Conservation (phyloP, 2,797 vertebrate genomes). For the Huso huso region DNA sequence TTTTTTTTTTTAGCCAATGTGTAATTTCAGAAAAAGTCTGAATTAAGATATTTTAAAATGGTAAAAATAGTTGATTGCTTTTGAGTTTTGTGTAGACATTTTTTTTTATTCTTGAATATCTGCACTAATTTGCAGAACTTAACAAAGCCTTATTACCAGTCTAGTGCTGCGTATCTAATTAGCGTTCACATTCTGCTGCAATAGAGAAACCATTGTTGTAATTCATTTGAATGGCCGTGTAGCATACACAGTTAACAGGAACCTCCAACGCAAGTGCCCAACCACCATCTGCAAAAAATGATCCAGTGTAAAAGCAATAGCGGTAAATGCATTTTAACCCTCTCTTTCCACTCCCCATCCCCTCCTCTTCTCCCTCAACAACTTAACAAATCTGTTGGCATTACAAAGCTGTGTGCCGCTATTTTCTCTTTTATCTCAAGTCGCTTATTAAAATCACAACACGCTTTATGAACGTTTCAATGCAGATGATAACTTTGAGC, state of each 20-base stretch:
- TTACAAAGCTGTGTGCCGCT: constrained; percentile 8
- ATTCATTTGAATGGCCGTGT: neutral
- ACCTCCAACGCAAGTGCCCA: neutral
- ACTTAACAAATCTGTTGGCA: constrained; percentile 18
- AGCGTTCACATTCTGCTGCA: neutral
- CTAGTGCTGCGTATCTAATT: neutral
- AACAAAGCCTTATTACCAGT: too few relatives aligned
- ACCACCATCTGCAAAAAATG: neutral
- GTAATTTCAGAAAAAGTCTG: too few relatives aligned
- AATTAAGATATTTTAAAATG: too few relatives aligned
- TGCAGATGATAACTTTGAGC: constrained; percentile 23
- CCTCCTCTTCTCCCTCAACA: neutral
- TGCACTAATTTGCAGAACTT: too few relatives aligned
- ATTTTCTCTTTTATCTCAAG: constrained; percentile 19
- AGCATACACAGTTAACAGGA: neutral
- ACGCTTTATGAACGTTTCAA: constrained; percentile 17
- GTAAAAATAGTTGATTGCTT: too few relatives aligned
- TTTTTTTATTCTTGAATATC: too few relatives aligned
- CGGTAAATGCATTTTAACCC: too few relatives aligned
- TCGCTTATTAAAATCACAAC: constrained; percentile 23
- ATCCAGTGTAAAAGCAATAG: neutral
- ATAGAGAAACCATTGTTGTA: constrained; percentile 8
- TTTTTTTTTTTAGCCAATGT: too few relatives aligned
- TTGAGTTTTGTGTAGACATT: too few relatives aligned
- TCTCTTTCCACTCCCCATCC: too few relatives aligned